Evolutionary conservation across 2,888 invertebrate genomes (phyloP).

Genomic region (Dryadula phaetusa): DNA sequence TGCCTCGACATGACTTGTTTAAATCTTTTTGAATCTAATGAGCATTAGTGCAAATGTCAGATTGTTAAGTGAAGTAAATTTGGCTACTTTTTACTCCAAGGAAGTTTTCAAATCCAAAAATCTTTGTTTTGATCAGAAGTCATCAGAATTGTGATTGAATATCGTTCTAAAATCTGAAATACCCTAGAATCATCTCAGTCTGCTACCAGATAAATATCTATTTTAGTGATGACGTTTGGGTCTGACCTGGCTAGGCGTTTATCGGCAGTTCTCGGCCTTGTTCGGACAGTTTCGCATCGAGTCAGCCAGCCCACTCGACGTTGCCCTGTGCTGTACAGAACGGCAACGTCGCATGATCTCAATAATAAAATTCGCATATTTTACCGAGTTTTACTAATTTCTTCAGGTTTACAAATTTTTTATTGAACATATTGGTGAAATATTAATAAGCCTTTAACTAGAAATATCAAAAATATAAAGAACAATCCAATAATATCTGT

Average conservation of each 20-base stretch:
- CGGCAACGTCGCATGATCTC: constrained; percentile 74
- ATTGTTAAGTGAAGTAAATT: neutral
- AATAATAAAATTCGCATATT: constrained; percentile 33
- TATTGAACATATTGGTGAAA: neutral
- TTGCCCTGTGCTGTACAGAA: constrained; percentile 55
- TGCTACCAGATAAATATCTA: constrained; percentile 51
- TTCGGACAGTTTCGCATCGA: constrained; percentile 50
- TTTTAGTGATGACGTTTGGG: constrained; percentile 56
- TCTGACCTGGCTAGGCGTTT: constrained; percentile 42
- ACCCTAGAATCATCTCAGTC: constrained; percentile 19
- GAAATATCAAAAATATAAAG: neutral
- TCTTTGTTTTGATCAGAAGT: neutral
- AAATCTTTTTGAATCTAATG: neutral
- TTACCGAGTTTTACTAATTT: constrained; percentile 17
- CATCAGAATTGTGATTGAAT: neutral
- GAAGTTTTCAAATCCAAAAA: neutral
- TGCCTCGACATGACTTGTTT: too few species aligned
- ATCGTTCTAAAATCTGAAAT: neutral
- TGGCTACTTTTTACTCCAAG: neutral
- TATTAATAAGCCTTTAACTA: neutral
- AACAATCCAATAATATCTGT: neutral
- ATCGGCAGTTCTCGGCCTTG: constrained; percentile 43
- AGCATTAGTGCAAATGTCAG: neutral
- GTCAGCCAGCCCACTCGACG: constrained; percentile 53
- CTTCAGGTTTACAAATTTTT: neutral